Conservation (phyloP, 2,797 vertebrate species). For the Malurus splendens region DNA sequence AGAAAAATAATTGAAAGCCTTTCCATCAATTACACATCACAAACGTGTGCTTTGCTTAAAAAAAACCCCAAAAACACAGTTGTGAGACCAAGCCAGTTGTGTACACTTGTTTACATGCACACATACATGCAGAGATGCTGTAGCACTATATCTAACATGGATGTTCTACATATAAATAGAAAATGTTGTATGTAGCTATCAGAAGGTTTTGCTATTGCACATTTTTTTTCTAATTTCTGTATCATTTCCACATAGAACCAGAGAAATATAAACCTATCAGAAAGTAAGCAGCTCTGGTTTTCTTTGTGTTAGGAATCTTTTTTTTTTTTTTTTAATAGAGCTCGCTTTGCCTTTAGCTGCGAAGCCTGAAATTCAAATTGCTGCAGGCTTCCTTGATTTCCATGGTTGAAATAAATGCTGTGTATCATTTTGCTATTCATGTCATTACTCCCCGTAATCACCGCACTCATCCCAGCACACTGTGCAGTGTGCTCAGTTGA, state of each 20-base stretch:
- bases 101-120: background rate
- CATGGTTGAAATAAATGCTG: slow-evolving; percentile 41
- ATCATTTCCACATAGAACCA: background rate
- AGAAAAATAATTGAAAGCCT: background rate
- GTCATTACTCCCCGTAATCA: slow-evolving; percentile 54
- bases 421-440: slow-evolving; percentile 52
- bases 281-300: background rate
- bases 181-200: background rate
- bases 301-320: background rate
- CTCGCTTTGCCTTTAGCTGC: slow-evolving; percentile 30
- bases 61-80: background rate
- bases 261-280: background rate
- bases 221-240: background rate
- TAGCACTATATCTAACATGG: background rate
- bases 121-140: background rate
- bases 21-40: background rate
- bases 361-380: slow-evolving; percentile 47
- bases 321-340: background rate
- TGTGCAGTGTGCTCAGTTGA: slow-evolving; percentile 35
- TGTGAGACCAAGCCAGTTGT: background rate
- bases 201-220: background rate
- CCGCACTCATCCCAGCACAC: slow-evolving; percentile 28
- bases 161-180: background rate
- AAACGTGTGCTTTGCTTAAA: background rate
- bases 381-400: slow-evolving; percentile 47